Conservation (phyloP, 1,140 invertebrate genomes). For the Brachionus koreanus region DNA sequence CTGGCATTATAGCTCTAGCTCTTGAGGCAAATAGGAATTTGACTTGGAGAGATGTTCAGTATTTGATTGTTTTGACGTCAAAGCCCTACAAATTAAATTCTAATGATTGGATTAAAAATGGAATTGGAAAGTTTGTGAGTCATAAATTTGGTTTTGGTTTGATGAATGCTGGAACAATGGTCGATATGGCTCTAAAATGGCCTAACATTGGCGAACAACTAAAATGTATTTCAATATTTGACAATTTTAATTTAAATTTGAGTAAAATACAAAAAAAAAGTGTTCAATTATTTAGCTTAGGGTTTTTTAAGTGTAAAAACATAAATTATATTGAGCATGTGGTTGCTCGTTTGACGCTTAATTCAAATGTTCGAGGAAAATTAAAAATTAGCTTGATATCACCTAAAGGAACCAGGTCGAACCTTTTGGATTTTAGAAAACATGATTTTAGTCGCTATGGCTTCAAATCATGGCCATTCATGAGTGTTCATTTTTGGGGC, state of each 20-base stretch:
- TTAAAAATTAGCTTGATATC: conserved; percentile 53
- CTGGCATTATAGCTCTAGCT: conserved; percentile 62
- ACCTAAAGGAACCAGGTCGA: conserved; percentile 65
- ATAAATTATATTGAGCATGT: conserved; percentile 75
- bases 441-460: conserved; percentile 69
- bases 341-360: conserved; percentile 66
- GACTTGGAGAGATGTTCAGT: conserved; percentile 95
- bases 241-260: neutral
- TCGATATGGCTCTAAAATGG: conserved; percentile 88
- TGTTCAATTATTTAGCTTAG: neutral
- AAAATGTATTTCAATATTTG: neutral
- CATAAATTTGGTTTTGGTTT: conserved; percentile 98
- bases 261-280: neutral
- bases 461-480: conserved; percentile 77
- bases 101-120: conserved; percentile 71
- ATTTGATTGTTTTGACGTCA: conserved; percentile 88
- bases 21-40: conserved; percentile 70
- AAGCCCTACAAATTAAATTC: conserved; percentile 52
- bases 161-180: conserved; percentile 95
- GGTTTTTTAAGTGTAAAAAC: conserved; percentile 26
- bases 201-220: conserved; percentile 64
- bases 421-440: conserved; percentile 66
- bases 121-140: conserved; percentile 76
- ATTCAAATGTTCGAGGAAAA: conserved; percentile 67
- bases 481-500: conserved; percentile 83